Evolutionary conservation across 2,113 vertebrate genomes (phyloP).

Genomic region (Panthera tigris): DNA sequence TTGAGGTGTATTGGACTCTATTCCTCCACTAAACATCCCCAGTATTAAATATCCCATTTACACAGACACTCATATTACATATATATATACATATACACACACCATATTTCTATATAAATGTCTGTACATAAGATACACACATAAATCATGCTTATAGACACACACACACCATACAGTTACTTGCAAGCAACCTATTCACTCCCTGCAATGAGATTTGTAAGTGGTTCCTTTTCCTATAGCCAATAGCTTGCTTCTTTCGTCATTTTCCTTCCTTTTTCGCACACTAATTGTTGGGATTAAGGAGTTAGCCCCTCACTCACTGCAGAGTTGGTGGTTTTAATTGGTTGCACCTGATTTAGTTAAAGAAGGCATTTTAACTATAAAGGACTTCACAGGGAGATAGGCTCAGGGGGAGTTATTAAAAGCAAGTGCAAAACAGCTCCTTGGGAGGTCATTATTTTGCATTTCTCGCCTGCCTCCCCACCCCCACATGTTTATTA

Average conservation of each 20-base stretch:
- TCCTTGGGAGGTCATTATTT: conserved; percentile 69
- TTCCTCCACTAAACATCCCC: background rate
- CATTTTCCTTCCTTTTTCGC: conserved; percentile 26
- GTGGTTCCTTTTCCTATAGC: conserved; percentile 22
- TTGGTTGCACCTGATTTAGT: conserved; percentile 53
- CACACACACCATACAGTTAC: background rate
- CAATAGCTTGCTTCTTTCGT: conserved; percentile 32
- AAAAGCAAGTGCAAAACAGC: conserved; percentile 65
- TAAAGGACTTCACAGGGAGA: conserved; percentile 60
- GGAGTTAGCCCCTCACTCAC: conserved; percentile 39
- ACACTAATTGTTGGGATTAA: conserved; percentile 41
- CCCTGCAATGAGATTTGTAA: background rate
- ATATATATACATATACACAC: background rate
- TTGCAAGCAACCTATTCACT: background rate
- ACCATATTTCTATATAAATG: conserved; percentile 2
- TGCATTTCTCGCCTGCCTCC: background rate
- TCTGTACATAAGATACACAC: background rate
- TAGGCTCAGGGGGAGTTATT: conserved; percentile 66
- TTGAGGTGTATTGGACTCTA: background rate
- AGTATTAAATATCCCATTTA: background rate
- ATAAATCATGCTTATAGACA: background rate
- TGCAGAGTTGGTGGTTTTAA: conserved; percentile 61
- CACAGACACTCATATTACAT: conserved; percentile 1
- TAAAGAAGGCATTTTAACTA: conserved; percentile 65
- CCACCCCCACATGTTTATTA: conserved; percentile 28